A percentile compares a stretch with the other conserved stretches of the same genome.
Conservation (phyloP, 2,888 invertebrate species). For the Cheilosia vulpina region DNA sequence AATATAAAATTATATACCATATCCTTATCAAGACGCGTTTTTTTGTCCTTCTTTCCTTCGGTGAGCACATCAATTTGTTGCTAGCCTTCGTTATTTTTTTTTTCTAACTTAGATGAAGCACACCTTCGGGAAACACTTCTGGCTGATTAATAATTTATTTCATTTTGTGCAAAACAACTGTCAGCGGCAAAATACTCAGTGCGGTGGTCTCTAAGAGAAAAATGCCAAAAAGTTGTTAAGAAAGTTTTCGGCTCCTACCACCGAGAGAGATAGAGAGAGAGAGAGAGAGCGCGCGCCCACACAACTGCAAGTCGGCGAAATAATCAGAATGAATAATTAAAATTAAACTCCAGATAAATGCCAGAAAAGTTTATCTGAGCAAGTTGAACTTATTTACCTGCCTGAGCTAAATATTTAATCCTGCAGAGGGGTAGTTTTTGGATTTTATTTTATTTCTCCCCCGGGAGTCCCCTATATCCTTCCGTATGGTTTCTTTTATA, state of each 20-base stretch:
- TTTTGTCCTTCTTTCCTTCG: too few species aligned
- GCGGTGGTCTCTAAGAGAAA: neutral
- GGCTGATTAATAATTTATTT: slow-evolving; percentile 31
- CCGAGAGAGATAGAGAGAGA: too few species aligned
- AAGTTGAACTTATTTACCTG: slow-evolving; percentile 15
- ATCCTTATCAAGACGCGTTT: too few species aligned
- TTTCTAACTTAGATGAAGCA: neutral
- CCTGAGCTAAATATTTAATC: slow-evolving; percentile 25
- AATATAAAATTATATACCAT: too few species aligned
- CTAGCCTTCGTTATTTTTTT: neutral
- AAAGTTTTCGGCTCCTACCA: slow-evolving; percentile 1
- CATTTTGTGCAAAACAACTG: slow-evolving; percentile 12
- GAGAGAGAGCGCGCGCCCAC: neutral
- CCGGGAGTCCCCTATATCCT: too few species aligned
- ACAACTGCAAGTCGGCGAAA: neutral
- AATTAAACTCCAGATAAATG: slow-evolving; percentile 34
- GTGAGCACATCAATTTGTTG: neutral
- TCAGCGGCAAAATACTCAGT: neutral
- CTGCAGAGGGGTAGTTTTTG: neutral
- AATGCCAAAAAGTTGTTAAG: slow-evolving; percentile 15
- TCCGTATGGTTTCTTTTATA: too few species aligned
- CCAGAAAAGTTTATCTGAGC: slow-evolving; percentile 26
- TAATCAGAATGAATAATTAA: slow-evolving; percentile 34
- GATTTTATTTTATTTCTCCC: too few species aligned
- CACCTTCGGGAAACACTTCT: neutral